Base-by-base conservation (phyloP, 2,797 vertebrate genomes). In the Myotis myotis region DNA sequence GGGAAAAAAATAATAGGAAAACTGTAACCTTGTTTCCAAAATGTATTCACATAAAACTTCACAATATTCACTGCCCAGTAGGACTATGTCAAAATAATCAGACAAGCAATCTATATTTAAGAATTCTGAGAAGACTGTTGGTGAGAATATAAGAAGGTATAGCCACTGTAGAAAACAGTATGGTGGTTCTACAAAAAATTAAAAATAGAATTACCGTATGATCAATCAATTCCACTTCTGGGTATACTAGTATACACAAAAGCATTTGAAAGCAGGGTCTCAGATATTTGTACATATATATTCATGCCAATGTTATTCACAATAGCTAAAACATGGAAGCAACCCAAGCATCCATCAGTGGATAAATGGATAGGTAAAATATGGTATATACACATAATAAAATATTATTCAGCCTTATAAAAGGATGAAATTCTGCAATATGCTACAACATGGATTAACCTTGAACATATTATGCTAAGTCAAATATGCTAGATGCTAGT, bases 61-160 rank as follows among this genome's bases (percentile, higher is more conserved):
- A 87, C 20, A 84, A 66, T 70, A 70, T 25, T 71, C 64, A 79
- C 62, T 88, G 68, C 76, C 93, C 91, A 74, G 33, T 7, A 96
- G n/a, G 44, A 85, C 89, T 72, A 83, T 80, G 72, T 96, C 93
- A 94, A 96, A 96, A 96, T 94, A 94, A 96, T 93, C 89, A 94
- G 87, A 94, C 72, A 93, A 93, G 72, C 30, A 62, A 64, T 85
- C 75, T 33, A 8, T 71, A 71, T 38, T 41, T 79, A 72, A 85
- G 62, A 94, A 84, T 38, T 68, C 83, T 84, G 9, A 62, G 55
- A 62, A 89, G 36, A 86, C 25, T 74, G n/a, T 47, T 51, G 70
- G 68, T 57, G 28, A 30, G 33, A 82, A 60, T 23, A 16, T 38
- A 75, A 95, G 60, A 60, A 33, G 70, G 53, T 44, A 75, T 22